These are phyloP conservation scores for Protosalanx chinensis DNA, from an alignment of 2,797 vertebrate genomes.

Conservation along the genomic window DNA sequence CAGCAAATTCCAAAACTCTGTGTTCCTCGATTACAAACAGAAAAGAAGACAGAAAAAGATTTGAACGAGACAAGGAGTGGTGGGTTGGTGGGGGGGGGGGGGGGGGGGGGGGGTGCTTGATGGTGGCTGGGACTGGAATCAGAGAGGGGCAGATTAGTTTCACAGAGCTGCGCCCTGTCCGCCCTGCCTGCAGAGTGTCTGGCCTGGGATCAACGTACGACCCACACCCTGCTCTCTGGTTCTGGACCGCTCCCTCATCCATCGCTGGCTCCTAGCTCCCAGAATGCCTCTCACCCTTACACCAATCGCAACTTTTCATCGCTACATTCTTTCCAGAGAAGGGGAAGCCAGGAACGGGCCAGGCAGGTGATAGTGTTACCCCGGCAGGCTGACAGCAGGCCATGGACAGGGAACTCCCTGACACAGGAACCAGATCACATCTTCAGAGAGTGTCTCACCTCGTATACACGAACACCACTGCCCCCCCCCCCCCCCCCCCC, in stretches of 20 bases:
- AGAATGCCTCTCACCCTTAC: slow-evolving; percentile 22
- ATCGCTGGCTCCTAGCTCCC: background rate
- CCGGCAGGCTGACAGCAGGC: background rate
- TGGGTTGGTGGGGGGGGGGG: background rate
- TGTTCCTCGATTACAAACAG: slow-evolving; percentile 38
- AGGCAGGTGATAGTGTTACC: slow-evolving; percentile 16
- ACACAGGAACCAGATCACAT: slow-evolving; percentile 6
- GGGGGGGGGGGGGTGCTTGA: too few species aligned
- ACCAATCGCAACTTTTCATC: slow-evolving; percentile 32
- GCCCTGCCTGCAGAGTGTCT: slow-evolving; percentile 44
- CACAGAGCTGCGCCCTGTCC: slow-evolving; percentile 25
- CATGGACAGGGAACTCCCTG: slow-evolving; percentile 9
- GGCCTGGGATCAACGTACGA: slow-evolving; percentile 25
- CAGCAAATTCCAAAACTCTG: slow-evolving; percentile 16
- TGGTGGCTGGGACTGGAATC: background rate
- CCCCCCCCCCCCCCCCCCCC: background rate
- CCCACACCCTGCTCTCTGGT: background rate
- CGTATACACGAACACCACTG: background rate
- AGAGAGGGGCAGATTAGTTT: slow-evolving; percentile 30
- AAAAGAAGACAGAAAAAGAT: slow-evolving; percentile 9
- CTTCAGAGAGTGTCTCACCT: slow-evolving; percentile 4
- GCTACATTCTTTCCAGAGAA: slow-evolving; percentile 20
- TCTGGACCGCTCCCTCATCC: slow-evolving; percentile 1
- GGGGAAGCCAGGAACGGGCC: slow-evolving; percentile 21
- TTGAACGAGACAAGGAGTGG: background rate